phyloP scores from a whole-genome alignment of 2,113 vertebrate genomes.

The Syrrhaptes paradoxus region DNA sequence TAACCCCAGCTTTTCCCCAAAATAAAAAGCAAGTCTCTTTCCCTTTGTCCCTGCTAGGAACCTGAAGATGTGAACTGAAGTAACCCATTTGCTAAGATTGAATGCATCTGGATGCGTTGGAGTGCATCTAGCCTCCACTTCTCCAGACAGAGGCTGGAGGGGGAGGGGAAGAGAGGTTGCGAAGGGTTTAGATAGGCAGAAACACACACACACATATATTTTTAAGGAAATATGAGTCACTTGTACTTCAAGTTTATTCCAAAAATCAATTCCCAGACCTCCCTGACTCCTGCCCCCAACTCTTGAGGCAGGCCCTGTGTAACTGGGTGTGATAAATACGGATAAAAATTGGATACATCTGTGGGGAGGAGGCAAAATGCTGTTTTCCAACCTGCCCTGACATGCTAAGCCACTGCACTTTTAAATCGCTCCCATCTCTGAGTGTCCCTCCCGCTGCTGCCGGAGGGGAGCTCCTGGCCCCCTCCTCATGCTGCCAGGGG shows the following conservation, averaged over 20 bases:
- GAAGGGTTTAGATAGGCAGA: conserved; percentile 48
- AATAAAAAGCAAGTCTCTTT: neutral
- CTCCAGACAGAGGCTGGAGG: neutral
- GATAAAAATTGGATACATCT: conserved; percentile 63
- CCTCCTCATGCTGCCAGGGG: neutral
- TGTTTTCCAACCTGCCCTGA: conserved; percentile 51
- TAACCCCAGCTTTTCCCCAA: neutral
- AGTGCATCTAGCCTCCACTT: conserved; percentile 43
- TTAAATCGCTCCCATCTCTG: neutral
- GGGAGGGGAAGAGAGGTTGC: conserved; percentile 26
- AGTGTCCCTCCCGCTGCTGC: neutral
- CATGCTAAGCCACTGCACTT: neutral
- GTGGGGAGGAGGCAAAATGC: conserved; percentile 44
- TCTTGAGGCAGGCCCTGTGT: conserved; percentile 16
- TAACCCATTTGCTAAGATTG: conserved; percentile 54
- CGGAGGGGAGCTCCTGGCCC: neutral
- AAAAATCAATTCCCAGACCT: conserved; percentile 48
- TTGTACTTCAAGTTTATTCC: conserved; percentile 49
- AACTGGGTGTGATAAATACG: conserved; percentile 56
- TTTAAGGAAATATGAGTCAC: conserved; percentile 66
- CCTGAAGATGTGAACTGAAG: conserved; percentile 45
- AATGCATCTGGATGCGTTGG: conserved; percentile 48
- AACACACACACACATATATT: conserved; percentile 46
- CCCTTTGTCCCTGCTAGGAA: neutral
- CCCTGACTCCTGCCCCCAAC: conserved; percentile 2